These are phyloP conservation scores for Hartigia nigra DNA, from an alignment of 2,888 invertebrate species.

Conservation along the genomic window DNA sequence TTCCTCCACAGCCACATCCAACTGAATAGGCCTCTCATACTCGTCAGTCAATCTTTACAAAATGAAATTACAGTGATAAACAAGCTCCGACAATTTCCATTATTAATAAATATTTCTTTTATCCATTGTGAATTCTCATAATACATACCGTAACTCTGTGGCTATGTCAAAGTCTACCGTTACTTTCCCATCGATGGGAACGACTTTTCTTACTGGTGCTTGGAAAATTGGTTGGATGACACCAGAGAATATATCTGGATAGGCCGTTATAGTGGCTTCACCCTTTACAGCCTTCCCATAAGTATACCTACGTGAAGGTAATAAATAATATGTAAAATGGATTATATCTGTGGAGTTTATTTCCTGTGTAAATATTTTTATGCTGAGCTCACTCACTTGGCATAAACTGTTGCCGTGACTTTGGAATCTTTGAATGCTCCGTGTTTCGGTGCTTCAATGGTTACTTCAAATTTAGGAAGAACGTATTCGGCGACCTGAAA, in stretches of 20 bases:
- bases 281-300: constrained; percentile 90
- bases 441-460: constrained; percentile 84
- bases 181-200: constrained; percentile 79
- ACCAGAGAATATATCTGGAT: constrained; percentile 83
- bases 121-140: background rate
- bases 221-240: constrained; percentile 83
- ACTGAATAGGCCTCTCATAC: constrained; percentile 82
- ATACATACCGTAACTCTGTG: constrained; percentile 70
- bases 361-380: background rate
- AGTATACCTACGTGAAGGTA: constrained; percentile 73
- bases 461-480: constrained; percentile 92
- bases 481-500: constrained; percentile 92
- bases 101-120: constrained; percentile 9
- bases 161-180: constrained; percentile 82
- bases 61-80: background rate
- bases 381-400: constrained; percentile 73
- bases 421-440: constrained; percentile 84
- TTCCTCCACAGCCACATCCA: constrained; percentile 92
- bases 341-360: background rate
- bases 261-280: constrained; percentile 85
- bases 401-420: constrained; percentile 81
- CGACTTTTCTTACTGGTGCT: constrained; percentile 68
- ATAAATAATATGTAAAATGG: background rate
- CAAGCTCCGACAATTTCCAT: background rate
- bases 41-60: constrained; percentile 77